Base-by-base conservation (phyloP, 2,888 invertebrate genomes). In the Antheraea assamensis region DNA sequence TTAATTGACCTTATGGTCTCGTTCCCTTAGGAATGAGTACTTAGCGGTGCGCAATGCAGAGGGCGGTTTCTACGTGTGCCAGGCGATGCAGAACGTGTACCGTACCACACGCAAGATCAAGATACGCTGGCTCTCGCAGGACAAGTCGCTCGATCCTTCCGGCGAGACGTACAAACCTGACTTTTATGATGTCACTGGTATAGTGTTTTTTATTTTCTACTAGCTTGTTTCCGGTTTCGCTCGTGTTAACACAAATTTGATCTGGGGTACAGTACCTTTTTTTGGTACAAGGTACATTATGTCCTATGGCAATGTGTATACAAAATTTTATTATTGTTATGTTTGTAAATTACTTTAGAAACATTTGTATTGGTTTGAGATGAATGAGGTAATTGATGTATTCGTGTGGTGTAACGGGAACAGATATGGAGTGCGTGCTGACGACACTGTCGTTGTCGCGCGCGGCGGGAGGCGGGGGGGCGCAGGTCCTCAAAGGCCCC, bases 21-120 rank as follows among this genome's bases (percentile, higher is more conserved):
- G 5, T 47, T 66, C 61, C 10, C 24, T 8, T 78, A 95, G 98
- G 88, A 97, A 98, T 87, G 98, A 98, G 91, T 98, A 98, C 92
- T 92, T 99, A 85, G 98, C 98, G 2, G 98, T 98, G 0, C 96
- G 98, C 80, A 98, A 98, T 88, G 97, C 97, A 0, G 98, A 98
- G 87, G 98, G 98, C 79, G 96, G 97, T 77, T 98, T 97, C 92
- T 98, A 97, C 89, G 96, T 98, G 75, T 98, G 98, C 88, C 98
- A 98, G 90, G 96, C 98, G 0, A 96, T 97, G 92, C 98, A 98
- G 93, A 98, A 98, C 90, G 97, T 98, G 75, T 98, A 98, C 91
- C 97, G 97, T 86, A 96, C 96, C 71, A 97, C 98, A 52, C 96
- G 97, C 75, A 97, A 97, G 88, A 98, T 98, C 86, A 97, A 97